These are phyloP conservation scores for Ephialtes manifestator DNA, from an alignment of 2,888 invertebrate genomes.

Conservation along the genomic window DNA sequence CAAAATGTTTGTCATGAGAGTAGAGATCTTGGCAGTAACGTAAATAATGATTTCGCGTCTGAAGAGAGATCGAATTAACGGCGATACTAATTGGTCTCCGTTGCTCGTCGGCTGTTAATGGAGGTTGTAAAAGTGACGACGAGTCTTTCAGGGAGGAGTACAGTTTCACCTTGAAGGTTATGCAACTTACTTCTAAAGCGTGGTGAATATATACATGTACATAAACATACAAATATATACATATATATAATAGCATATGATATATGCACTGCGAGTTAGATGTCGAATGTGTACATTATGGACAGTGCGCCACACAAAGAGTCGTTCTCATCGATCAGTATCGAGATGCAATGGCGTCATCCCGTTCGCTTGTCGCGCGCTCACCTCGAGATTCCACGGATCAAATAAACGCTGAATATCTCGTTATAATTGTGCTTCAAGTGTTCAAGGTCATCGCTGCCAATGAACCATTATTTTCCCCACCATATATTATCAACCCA, in stretches of 20 bases:
- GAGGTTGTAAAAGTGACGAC: constrained; percentile 66
- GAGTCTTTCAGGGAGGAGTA: constrained; percentile 69
- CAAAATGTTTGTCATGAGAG: not conserved
- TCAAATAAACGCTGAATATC: constrained; percentile 32
- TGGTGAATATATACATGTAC: constrained; percentile 1
- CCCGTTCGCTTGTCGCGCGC: constrained; percentile 38
- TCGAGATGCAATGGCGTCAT: constrained; percentile 45
- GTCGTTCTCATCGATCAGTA: constrained; percentile 51
- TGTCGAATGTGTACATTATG: not conserved
- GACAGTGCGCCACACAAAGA: constrained; percentile 8
- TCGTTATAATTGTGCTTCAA: constrained; percentile 13
- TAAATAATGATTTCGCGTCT: not conserved
- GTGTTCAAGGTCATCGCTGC: constrained; percentile 33
- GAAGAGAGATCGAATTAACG: constrained; percentile 71
- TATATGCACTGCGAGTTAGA: not conserved
- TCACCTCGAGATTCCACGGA: constrained; percentile 43
- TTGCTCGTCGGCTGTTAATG: constrained; percentile 53
- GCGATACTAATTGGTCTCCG: constrained; percentile 60
- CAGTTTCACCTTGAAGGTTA: constrained; percentile 81
- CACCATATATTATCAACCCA: constrained; percentile 51
- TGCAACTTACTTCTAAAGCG: constrained; percentile 71
- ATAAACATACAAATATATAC: not conserved
- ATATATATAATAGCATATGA: not conserved
- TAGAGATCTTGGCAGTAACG: not conserved
- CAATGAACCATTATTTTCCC: constrained; percentile 56